These are phyloP conservation scores for Pelodiscus sinensis DNA, from an alignment of 2,113 vertebrate genomes.

Conservation along the genomic window DNA sequence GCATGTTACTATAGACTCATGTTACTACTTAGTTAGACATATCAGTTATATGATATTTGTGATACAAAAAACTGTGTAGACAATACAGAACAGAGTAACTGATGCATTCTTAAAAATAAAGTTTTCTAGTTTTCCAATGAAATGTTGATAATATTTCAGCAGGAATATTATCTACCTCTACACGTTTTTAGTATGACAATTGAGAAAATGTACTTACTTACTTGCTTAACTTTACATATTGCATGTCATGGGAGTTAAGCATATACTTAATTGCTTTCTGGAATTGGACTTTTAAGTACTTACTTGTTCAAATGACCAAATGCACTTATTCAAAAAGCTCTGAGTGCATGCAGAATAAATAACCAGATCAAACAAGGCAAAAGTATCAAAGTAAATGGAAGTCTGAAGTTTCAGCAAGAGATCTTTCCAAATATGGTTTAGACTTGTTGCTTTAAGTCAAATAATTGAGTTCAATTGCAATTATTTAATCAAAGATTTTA, in stretches of 20 bases:
- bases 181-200: background rate
- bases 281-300: accelerated
- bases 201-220: background rate
- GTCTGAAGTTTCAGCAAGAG: background rate
- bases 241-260: accelerated
- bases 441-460: background rate
- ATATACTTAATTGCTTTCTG: background rate
- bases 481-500: background rate
- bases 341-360: background rate
- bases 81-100: background rate
- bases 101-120: too few relatives aligned
- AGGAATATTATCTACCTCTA: background rate
- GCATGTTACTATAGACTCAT: background rate
- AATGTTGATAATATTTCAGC: background rate
- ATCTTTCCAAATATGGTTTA: background rate
- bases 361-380: accelerated
- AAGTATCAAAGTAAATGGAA: background rate
- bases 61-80: background rate
- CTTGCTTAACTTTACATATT: background rate
- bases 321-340: accelerated
- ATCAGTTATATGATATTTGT: background rate
- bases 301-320: background rate
- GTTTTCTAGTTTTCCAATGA: too few relatives aligned
- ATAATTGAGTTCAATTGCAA: background rate
- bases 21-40: background rate